phyloP scores from a whole-genome alignment of 2,113 vertebrate genomes.

The Seriola rivoliana region DNA sequence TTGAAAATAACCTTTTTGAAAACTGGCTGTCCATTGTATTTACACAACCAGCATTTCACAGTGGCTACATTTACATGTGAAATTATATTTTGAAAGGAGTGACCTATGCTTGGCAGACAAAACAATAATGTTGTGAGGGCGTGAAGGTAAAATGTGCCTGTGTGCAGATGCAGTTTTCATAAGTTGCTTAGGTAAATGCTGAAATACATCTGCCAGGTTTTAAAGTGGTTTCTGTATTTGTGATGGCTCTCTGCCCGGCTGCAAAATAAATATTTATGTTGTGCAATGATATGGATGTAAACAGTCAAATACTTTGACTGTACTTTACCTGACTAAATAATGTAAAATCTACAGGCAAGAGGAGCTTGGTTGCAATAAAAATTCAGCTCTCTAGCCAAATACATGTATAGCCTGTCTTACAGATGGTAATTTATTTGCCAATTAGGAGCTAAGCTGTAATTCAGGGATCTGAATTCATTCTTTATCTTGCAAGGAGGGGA shows the following conservation, averaged over 20 bases:
- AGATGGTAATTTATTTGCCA: constrained; percentile 10
- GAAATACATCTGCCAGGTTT: constrained; percentile 24
- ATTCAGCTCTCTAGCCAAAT: not conserved
- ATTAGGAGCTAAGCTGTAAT: not conserved
- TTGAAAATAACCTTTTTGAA: constrained; percentile 29
- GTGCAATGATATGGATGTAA: constrained; percentile 64
- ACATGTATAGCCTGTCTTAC: not conserved
- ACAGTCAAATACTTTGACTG: constrained; percentile 50
- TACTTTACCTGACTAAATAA: constrained; percentile 35
- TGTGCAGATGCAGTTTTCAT: constrained; percentile 35
- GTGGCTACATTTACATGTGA: constrained; percentile 28
- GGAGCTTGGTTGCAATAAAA: constrained; percentile 12
- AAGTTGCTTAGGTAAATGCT: constrained; percentile 33
- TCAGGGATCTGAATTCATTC: not conserved
- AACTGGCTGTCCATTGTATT: constrained; percentile 24
- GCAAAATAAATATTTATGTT: constrained; percentile 69
- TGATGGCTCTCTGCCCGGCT: constrained; percentile 30
- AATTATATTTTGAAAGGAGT: constrained; percentile 10
- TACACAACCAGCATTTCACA: constrained; percentile 11
- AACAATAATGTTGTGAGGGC: constrained; percentile 21
- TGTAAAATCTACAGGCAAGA: constrained; percentile 28
- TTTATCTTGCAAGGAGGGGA: not conserved
- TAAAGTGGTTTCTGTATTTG: not conserved
- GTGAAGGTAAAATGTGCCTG: constrained; percentile 32
- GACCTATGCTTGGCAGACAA: constrained; percentile 25